Percentiles rank a stretch among this genome's conserved stretches.
These are phyloP conservation scores for Heliangelus exortis DNA, from an alignment of 2,797 vertebrate species.

Conservation along the genomic window DNA sequence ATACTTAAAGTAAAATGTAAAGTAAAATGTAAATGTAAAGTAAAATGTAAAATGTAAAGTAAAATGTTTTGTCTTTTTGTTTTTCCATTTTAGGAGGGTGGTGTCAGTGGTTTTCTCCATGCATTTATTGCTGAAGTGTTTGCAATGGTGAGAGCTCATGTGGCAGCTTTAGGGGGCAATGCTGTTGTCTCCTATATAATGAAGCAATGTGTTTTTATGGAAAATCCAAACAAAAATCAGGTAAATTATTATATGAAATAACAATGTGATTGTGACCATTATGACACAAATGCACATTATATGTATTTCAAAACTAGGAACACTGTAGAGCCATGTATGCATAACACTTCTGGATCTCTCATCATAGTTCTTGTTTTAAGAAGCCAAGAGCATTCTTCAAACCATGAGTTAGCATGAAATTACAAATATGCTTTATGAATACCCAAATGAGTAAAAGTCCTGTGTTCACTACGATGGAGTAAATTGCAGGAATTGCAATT, in stretches of 20 bases:
- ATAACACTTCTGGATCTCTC: neutral
- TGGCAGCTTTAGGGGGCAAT: conserved; percentile 96
- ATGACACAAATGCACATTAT: neutral
- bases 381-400: neutral
- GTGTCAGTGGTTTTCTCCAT: conserved; percentile 97
- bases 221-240: conserved; percentile 99
- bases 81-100: conserved; percentile 86
- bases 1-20: neutral
- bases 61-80: neutral
- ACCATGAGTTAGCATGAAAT: neutral
- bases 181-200: conserved; percentile 98
- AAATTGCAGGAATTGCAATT: neutral
- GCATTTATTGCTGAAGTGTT: conserved; percentile 97
- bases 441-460: neutral
- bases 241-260: conserved; percentile 69
- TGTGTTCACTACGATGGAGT: neutral
- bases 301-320: neutral
- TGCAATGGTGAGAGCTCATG: conserved; percentile 96
- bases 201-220: conserved; percentile 99
- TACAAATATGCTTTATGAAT: neutral
- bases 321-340: neutral
- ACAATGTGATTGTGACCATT: neutral
- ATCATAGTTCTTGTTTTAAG: neutral
- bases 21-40: too few species aligned
- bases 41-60: too few species aligned